Evolutionary conservation across 2,888 invertebrate genomes (phyloP), one percentile per base, ranked within the genome.

Genomic region (Hartigia nigra): DNA sequence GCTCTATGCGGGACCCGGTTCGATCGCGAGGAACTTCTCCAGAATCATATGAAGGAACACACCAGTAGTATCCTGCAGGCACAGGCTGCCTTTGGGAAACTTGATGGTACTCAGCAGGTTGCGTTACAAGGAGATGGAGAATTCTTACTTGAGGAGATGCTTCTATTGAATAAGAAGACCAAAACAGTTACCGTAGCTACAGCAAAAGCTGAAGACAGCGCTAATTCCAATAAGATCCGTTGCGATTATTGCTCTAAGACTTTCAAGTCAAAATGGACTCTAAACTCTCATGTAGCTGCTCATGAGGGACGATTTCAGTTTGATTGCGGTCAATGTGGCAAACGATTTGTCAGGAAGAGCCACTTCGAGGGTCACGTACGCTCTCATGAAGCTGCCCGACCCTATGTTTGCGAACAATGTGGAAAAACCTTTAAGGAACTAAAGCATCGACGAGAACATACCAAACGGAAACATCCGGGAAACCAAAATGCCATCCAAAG

Each of bases 311-410:
- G 91, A 12, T 91, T 89, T 76, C 91, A 91, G 74, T 92, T 90
- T 74, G 89, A 90, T 14, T 92, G 92, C 82, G 87, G 88, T 32
- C 90, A 90, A 36, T 92, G 92, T 79, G 91, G 90, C 31, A 92
- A 92, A 75, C 90, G 89, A 79, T 92, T 92, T 76, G 91, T 92
- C 0, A 84, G 92, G 3, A 91, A 92, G 78, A 91, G 91, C 34
- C 92, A 92, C 76, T 92, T 91, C 76, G 91, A 92, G 77, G 89
- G 91, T 0, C 92, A 92, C 77, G 86, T 91, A 23, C 87, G 91
- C 12, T 90, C 91, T 0, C 92, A 92, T 78, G 90, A 92, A 69
- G 90, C 91, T 1, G 88, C 90, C 0, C 83, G 92, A 14, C 92
- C 92, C 0, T 92, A 89, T 77, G 88, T 89, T 2, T 92, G 92